phyloP scores from a whole-genome alignment of 2,797 vertebrate genomes.

The Triplophysa bombifrons region DNA sequence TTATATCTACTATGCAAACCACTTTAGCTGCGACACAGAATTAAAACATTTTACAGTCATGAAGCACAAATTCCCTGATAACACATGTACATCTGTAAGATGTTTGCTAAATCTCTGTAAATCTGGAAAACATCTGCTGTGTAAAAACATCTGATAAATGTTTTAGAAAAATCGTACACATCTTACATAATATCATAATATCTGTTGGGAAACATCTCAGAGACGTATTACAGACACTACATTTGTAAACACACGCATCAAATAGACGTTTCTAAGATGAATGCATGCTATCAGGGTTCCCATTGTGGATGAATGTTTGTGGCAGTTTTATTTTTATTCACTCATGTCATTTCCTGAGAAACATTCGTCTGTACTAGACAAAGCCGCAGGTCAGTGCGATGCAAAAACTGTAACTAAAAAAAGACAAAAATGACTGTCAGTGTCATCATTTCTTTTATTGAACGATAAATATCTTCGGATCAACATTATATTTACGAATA shows the following conservation, averaged over 20 bases:
- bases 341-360: neutral
- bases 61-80: neutral
- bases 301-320: neutral
- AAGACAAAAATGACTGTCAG: conserved; percentile 3
- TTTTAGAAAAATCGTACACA: too few relatives aligned
- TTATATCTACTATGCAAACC: conserved; percentile 19
- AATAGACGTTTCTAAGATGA: too few relatives aligned
- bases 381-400: neutral
- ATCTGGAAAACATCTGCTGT: too few relatives aligned
- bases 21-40: conserved; percentile 8
- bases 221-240: too few relatives aligned
- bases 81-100: too few relatives aligned
- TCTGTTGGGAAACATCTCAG: too few relatives aligned
- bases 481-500: conserved; percentile 23
- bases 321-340: neutral
- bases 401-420: conserved; percentile 18
- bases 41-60: conserved; percentile 4
- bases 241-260: too few relatives aligned
- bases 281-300: too few relatives aligned
- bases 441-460: conserved; percentile 38
- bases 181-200: too few relatives aligned
- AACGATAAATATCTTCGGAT: conserved; percentile 44
- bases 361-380: neutral
- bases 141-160: too few relatives aligned
- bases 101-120: too few relatives aligned